Conservation (phyloP, 2,113 vertebrate genomes). For the Pachypanchax playfairii region DNA sequence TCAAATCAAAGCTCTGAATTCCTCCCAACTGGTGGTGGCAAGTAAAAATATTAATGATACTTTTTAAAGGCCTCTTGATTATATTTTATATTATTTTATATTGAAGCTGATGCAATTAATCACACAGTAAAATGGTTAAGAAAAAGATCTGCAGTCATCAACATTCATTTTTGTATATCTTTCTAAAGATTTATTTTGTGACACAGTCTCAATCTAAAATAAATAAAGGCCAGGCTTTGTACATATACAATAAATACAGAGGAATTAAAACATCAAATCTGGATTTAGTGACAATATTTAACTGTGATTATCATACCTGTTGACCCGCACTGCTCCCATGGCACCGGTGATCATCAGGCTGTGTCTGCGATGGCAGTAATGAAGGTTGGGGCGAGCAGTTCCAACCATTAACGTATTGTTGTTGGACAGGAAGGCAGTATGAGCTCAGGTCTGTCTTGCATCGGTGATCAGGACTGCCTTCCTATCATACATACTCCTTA, state of each 20-base stretch:
- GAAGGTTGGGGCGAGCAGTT: constrained; percentile 68
- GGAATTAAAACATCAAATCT: background rate
- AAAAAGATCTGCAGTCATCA: too few relatives aligned
- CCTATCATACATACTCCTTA: constrained; percentile 58
- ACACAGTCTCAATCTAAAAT: too few relatives aligned
- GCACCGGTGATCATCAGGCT: constrained; percentile 75
- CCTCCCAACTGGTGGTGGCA: too few relatives aligned
- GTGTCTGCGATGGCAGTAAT: constrained; percentile 71
- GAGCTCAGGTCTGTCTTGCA: constrained; percentile 59
- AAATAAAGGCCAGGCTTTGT: too few relatives aligned
- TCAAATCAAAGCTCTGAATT: too few relatives aligned
- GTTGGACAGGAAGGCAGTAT: constrained; percentile 50
- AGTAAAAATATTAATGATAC: too few relatives aligned
- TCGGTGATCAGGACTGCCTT: constrained; percentile 38
- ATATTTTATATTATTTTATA: too few relatives aligned
- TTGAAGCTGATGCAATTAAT: too few relatives aligned
- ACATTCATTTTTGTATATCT: too few relatives aligned
- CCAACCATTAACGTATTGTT: constrained; percentile 76
- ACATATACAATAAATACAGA: background rate
- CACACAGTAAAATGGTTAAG: too few relatives aligned
- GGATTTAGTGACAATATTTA: background rate
- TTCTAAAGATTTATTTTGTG: too few relatives aligned
- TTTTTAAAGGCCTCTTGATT: too few relatives aligned
- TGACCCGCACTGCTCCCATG: constrained; percentile 80
- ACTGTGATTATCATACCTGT: constrained; percentile 60